Base-by-base conservation (phyloP, 1,140 invertebrate genomes). In the Aphaenogaster rudis region DNA sequence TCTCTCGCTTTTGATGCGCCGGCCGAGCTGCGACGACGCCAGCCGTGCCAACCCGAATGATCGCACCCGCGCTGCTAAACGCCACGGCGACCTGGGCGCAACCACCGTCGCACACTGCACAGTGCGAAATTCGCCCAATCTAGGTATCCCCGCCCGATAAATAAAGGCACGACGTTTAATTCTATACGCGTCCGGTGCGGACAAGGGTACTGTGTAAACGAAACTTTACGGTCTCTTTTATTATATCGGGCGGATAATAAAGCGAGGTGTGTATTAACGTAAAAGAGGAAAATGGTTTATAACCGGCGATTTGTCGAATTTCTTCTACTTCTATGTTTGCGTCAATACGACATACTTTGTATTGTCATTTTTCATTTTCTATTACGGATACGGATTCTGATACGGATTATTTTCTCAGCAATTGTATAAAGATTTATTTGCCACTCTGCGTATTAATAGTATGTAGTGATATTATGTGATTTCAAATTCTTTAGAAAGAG, bases 41-140 rank as follows among this genome's bases (percentile, higher is more conserved):
- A 66, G 86, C 86, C 88, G 88, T 85, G 74, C 89, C 63, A 81
- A 28, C 88, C 89, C 88, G 89, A 90, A 80, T 85, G 88, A 90
- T 88, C 67, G 79, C 79, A 79, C 66, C 88, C 81, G 59, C 61
- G 86, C 79, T 72, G 78, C 79, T 76, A 80, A 74, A 84, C 76
- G 67, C 76, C 76, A 66, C 45, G 33, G 21, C 85, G 52, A 90
- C 71, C 84, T 71, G 79, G 42, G 67, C 84, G 78, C 84, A n/a
- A 66, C 72, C 63, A 42, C 72, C 72, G 45, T 80, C 82, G 84
- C 50, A 54, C 57, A 63, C 54, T 74, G 77, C 76, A 54, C 57
- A 63, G 61, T 74, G 77, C 76, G 15, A 45, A 50, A 71, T 71
- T 59, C 39, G 17, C 13, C 50, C 39, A 9, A 50, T 50, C 42